Evolutionary conservation across 2,797 vertebrate genomes (phyloP), one percentile per base, ranked within the genome.

Genomic region (Megaceryle alcyon): DNA sequence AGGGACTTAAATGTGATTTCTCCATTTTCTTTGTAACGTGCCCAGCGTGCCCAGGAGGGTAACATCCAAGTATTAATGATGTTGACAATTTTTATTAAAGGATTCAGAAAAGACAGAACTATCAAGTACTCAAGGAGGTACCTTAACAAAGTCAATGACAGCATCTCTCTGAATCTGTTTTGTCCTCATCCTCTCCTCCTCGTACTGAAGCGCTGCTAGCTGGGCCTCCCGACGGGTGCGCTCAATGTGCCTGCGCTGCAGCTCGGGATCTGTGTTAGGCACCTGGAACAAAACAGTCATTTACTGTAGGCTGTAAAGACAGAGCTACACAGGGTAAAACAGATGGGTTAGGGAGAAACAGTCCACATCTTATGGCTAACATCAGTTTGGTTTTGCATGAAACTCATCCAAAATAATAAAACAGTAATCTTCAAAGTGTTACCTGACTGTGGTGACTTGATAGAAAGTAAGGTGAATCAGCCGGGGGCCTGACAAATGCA

Each of bases 141-240:
- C 99, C 98, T 99, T 99, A 88, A 98, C 95, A 83, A 98, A 98
- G 95, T 96, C 98, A 83, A 97, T 82, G 54, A 95, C 96, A 23
- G 98, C 95, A 48, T 99, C 98, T 95, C 98, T 98, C 92, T 98
- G 99, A 54, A 98, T 95, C 31, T 98, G 95, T 43, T 98, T 98
- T 6, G 96, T 98, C 94, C 97, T 98, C 90, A 98, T 98, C 87
- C 99, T 98, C 97, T 99, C 99, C 61, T 99, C 99, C 56, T 99
- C 99, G 6, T 99, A 99, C 96, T 98, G 98, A 8, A 98, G 97
- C 0, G 99, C 99, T 2, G 99, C 99, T 3, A 99, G 97, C 84
- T 99, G 99, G 14, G 99, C 99, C 95, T 99, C 99, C 88, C 98
- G 98, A 12, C 99, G 98, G 39, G 99, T 96, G 10, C 97, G 98